Base-by-base conservation (phyloP, 2,113 vertebrate species). In the Aptenodytes patagonicus region DNA sequence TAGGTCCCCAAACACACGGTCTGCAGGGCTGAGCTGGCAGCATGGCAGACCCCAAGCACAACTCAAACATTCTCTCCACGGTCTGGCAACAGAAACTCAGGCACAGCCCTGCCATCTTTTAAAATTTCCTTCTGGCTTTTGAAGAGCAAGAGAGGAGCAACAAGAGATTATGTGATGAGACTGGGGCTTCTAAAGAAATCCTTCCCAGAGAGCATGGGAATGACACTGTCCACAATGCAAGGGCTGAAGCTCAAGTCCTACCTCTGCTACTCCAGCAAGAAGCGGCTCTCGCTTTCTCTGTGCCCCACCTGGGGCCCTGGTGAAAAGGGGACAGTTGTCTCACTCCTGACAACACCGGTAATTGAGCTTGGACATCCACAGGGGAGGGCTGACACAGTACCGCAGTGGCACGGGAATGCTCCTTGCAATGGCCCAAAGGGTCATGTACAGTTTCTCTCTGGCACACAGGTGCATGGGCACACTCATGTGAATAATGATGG, bases 401-500 rank as follows among this genome's bases (percentile, higher is more conserved):
- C 15, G 42, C 28, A 11, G 20, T 4, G 19, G 28, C 49, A 52
- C 2, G 1, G 51, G 51, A 17, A 58, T 1, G 36, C 38, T 58
- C 64, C 36, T 44, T 38, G 42, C 15, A 1, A 13, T 4, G 17
- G 24, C 47, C 54, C 17, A 9, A 44, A 66, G 34, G 36, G 64
- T n/a, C 40, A 29, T 1, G 17, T 17, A 13, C 5, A 8, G 40
- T 20, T n/a, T n/a, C 34, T 54, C 21, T 28, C 26, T 6, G 13
- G 16, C 62, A 18, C 36, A 31, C 32, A 14, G 49, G 22, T 9
- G 3, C 25, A 10, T 0, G 4, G 49, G 29, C 40, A 46, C 87
- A 46, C 2, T 0, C 1, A 1, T 2, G 10, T 31, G 47, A 69
- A 5, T 14, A 54, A 38, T 4, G 1, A 13, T 2, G 2, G 47